These are phyloP conservation scores for Andrena camellia DNA, from an alignment of 2,888 invertebrate genomes.

Conservation along the genomic window DNA sequence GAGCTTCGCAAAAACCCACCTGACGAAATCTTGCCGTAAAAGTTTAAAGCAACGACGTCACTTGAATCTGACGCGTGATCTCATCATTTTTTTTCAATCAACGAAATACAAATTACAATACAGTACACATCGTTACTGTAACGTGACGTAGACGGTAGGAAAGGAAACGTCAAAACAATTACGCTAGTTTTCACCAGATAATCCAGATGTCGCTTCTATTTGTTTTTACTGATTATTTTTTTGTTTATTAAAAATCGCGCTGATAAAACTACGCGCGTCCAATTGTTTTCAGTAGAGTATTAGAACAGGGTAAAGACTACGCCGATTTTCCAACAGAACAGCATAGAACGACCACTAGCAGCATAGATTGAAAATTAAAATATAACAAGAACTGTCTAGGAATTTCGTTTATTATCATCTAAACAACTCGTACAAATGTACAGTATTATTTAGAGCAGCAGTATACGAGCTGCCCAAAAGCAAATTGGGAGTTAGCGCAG, in stretches of 20 bases:
- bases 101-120: slow-evolving; percentile 8
- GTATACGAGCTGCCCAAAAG: background rate
- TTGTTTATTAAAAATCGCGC: background rate
- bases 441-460: too few relatives aligned
- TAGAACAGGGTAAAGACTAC: background rate
- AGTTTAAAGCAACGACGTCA: slow-evolving; percentile 12
- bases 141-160: background rate
- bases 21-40: background rate
- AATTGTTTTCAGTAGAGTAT: background rate
- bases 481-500: background rate
- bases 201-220: slow-evolving; percentile 50
- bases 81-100: slow-evolving; percentile 4
- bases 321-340: background rate
- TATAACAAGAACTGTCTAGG: background rate
- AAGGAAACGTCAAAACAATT: slow-evolving; percentile 20
- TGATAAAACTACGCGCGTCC: background rate
- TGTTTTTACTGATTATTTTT: slow-evolving; percentile 12
- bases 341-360: background rate
- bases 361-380: background rate
- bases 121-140: slow-evolving; percentile 1
- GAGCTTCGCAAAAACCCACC: background rate
- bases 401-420: background rate
- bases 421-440: too few relatives aligned
- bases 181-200: slow-evolving; percentile 3
- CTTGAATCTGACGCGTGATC: slow-evolving; percentile 3